Base-by-base conservation (phyloP, 1,140 invertebrate genomes). In the Formica exsecta region DNA sequence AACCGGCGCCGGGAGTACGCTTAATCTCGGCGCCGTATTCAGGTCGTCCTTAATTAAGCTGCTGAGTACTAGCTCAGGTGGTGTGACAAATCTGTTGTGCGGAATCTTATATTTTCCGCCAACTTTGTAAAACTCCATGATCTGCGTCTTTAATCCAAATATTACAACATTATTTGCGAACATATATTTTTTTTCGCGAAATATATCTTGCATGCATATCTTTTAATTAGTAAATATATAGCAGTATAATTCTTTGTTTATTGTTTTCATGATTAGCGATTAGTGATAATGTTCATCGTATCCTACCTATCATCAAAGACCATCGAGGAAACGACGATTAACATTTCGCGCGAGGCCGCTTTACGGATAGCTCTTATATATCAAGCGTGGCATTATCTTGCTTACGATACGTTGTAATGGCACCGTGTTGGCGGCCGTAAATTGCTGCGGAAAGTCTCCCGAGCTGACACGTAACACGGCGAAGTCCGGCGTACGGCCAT, bases 391-490 rank as follows among this genome's bases (percentile, higher is more conserved):
- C 83, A 71, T 89, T 76, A 85, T 90, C 87, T 89, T 90, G 89
- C 89, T 91, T 90, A 85, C 87, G 85, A 83, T 36, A 70, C 74
- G 83, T 64, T 36, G 80, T 87, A 90, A 87, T 85, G 89, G 87
- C 85, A 91, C 32, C 71, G 87, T 83, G 88, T 91, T 87, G 81
- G 90, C 74, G 89, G 86, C 81, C 90, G 87, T 91, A 92, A 92
- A 92, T 92, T 90, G 90, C 84, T 77, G 61, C 62, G 86, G 62
- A 91, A 91, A 87, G 91, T 92, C 90, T 89, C 84, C 61, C 77
- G 74, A 65, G 81, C 90, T 91, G 91, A 92, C 91, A 91, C 87
- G 91, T 92, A 91, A 92, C 91, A 90, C 88, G 89, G 85, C 89
- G 85, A 86, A 79, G 87, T 64, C 76, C 66, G 74, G 41, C 75